Evolutionary conservation across 2,888 invertebrate genomes (phyloP), one percentile per base, ranked within the genome.

Genomic region (Syritta pipiens): DNA sequence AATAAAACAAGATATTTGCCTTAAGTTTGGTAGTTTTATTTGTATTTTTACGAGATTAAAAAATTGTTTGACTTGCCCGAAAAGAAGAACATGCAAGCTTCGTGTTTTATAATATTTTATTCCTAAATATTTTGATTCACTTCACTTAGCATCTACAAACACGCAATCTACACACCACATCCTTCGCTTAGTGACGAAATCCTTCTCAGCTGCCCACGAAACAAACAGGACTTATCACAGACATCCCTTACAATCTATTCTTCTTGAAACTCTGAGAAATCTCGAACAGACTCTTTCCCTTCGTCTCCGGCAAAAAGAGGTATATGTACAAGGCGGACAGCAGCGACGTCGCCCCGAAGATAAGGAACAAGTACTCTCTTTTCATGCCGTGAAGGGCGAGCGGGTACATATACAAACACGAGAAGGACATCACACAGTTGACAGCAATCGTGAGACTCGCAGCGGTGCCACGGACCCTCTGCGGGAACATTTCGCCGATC

Each of bases 401-500:
- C 0, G 93, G 93, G 19, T 91, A 91, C 1, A 91, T 90, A 86
- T 93, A 93, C 0, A 93, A 92, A 0, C 92, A 92, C 2, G 89
- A 82, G 84, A 93, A 93, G 82, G 92, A 91, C 1, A 92, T 89
- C 1, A 90, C 83, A 82, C 92, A 93, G 0, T 91, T 90, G 37
- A 91, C 90, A n/a, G 91, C 90, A 0, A 92, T 90, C 72, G 91
- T 91, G 19, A 92, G 89, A 0, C 93, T 92, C 0, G 93, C 91
- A 0, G 93, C 93, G 0, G 92, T 82, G 0, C 92, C 92, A 40
- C 92, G 87, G 0, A 90, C 89, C 65, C 88, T 89, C 0, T 90
- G 89, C 0, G 93, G 90, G 83, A 92, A 93, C 0, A 93, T 89
- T 87, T 94, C 93, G 0, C 93, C 93, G 71, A 92, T 91, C 90